Conservation (phyloP, 2,797 vertebrate genomes). For the Bryconaethiops microstoma region DNA sequence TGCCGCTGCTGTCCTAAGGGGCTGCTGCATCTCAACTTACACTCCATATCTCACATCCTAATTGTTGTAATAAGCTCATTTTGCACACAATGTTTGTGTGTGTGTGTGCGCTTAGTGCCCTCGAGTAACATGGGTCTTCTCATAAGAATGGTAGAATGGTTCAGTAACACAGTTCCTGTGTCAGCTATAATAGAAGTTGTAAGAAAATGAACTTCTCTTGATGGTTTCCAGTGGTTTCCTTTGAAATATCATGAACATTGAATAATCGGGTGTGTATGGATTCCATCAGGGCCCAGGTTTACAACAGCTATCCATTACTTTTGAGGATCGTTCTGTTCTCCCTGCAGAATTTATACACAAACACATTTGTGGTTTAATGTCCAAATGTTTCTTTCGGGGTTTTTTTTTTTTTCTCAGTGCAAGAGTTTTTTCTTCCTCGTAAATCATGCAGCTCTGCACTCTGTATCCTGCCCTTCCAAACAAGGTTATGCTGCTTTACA, state of each 20-base stretch:
- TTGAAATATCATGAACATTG: background rate
- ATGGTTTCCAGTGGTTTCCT: background rate
- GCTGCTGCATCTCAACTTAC: slow-evolving; percentile 41
- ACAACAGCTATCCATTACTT: background rate
- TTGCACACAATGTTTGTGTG: slow-evolving; percentile 44
- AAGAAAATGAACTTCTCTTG: slow-evolving; percentile 13
- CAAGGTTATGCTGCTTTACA: slow-evolving; percentile 45
- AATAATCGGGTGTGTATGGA: background rate
- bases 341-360: background rate
- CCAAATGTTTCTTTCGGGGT: background rate
- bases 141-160: slow-evolving; percentile 29
- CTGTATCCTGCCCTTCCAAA: slow-evolving; percentile 18
- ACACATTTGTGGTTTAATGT: background rate
- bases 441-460: background rate
- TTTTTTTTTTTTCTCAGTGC: background rate
- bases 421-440: background rate
- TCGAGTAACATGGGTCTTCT: slow-evolving; percentile 17
- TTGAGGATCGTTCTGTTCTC: background rate
- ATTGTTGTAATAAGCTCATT: slow-evolving; percentile 52
- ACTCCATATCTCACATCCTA: slow-evolving; percentile 51
- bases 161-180: slow-evolving; percentile 14
- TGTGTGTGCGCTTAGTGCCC: slow-evolving; percentile 52
- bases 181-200: slow-evolving; percentile 26
- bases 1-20: slow-evolving; percentile 24
- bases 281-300: background rate